phyloP scores from a whole-genome alignment of 2,888 invertebrate species.

The Sesia apiformis region DNA sequence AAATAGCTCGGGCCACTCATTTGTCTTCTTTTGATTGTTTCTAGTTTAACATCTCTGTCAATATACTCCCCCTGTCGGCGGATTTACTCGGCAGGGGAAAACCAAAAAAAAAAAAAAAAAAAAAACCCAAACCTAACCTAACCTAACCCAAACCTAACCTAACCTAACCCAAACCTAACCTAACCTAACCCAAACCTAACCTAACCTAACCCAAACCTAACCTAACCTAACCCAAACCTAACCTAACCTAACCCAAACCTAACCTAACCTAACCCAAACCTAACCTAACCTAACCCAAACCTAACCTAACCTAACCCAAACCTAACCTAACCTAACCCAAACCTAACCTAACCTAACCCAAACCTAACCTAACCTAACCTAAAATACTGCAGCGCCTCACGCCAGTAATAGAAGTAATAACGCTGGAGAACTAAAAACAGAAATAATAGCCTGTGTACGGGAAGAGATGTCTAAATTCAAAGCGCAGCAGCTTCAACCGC shows the following conservation, averaged over 20 bases:
- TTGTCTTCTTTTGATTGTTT: no score
- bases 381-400: no score
- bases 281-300: slow-evolving; percentile 9
- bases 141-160: slow-evolving; percentile 10
- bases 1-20: no score
- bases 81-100: no score
- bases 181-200: slow-evolving; percentile 10
- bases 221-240: slow-evolving; percentile 9
- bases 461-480: no score
- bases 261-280: slow-evolving; percentile 9
- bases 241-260: slow-evolving; percentile 10
- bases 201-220: slow-evolving; percentile 8
- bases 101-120: no score
- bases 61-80: no score
- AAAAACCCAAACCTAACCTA: slow-evolving; percentile 10
- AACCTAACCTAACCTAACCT: background rate
- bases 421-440: no score
- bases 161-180: slow-evolving; percentile 9
- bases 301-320: slow-evolving; percentile 9
- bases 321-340: slow-evolving; percentile 8
- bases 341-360: slow-evolving; percentile 4
- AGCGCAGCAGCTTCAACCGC: no score
- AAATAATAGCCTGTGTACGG: no score
- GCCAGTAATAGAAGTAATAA: background rate
- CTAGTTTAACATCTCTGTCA: no score